A percentile compares a stretch with the other conserved stretches of the same genome.
Evolutionary conservation across 37 sponge, comb jelly and placozoan species (phyloP).

Genomic region (Axinella damicornis): DNA sequence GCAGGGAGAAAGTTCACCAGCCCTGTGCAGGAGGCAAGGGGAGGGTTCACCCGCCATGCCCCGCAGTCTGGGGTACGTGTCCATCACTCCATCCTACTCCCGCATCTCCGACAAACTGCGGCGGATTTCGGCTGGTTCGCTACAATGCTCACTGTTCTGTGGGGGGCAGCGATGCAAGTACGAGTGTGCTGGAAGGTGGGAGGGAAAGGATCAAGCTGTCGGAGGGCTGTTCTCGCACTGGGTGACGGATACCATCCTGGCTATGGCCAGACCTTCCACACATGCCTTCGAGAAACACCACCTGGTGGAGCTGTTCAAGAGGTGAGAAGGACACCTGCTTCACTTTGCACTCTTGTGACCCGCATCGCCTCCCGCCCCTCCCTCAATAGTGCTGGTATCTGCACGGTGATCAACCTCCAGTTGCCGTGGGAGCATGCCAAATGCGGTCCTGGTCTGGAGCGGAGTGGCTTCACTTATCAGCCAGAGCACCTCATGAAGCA

Average conservation of each 20-base stretch:
- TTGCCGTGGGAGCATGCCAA: conserved; percentile 87
- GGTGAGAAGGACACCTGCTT: conserved; percentile 19
- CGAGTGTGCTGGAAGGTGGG: conserved; percentile 65
- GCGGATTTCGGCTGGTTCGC: conserved; percentile 17
- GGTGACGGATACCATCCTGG: conserved; percentile 92
- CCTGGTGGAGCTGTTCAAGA: conserved; percentile 76
- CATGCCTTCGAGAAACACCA: conserved; percentile 57
- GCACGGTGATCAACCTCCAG: conserved; percentile 93
- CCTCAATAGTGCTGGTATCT: conserved; percentile 78
- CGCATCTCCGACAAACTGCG: conserved; percentile 54
- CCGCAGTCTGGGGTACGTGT: not conserved
- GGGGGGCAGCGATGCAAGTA: conserved; percentile 92
- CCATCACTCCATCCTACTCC: conserved; percentile 21
- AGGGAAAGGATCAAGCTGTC: conserved; percentile 65
- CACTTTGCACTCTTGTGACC: not conserved
- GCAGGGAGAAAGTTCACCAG: not conserved
- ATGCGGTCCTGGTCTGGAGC: conserved; percentile 91
- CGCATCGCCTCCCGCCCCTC: not conserved
- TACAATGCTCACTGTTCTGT: conserved; percentile 86
- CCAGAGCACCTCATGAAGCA: conserved; percentile 91
- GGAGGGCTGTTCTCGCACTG: conserved; percentile 89
- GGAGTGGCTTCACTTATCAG: conserved; percentile 89
- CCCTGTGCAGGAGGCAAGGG: not conserved
- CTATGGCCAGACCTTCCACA: conserved; percentile 96
- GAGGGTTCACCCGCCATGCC: not conserved